A percentile compares a stretch with the other conserved stretches of the same genome.
Evolutionary conservation across 2,113 vertebrate species (phyloP).

Genomic region (Prolemur simus): DNA sequence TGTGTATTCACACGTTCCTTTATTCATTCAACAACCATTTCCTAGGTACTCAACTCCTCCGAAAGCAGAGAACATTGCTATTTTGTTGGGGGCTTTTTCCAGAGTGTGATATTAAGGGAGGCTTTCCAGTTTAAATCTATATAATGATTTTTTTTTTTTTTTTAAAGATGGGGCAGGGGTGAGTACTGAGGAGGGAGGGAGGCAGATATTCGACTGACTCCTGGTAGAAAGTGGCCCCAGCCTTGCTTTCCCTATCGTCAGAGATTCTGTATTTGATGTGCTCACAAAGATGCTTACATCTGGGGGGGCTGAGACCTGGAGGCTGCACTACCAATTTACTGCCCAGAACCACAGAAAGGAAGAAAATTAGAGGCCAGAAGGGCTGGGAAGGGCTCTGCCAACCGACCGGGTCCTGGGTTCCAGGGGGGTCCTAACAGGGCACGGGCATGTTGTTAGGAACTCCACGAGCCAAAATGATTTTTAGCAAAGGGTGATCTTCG

Average conservation of each 20-base stretch:
- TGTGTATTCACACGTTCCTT: background rate
- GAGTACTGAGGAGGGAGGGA: background rate
- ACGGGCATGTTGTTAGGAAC: slow-evolving; percentile 67
- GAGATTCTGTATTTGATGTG: slow-evolving; percentile 38
- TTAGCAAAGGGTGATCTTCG: slow-evolving; percentile 68
- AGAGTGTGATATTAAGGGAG: slow-evolving; percentile 56
- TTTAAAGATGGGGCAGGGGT: background rate
- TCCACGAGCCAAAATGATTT: slow-evolving; percentile 71
- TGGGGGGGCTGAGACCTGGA: slow-evolving; percentile 71
- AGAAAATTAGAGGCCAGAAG: slow-evolving; percentile 64
- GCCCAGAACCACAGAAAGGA: slow-evolving; percentile 36
- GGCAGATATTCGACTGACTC: background rate
- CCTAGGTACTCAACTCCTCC: background rate
- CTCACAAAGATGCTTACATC: slow-evolving; percentile 65
- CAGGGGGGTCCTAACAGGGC: slow-evolving; percentile 63
- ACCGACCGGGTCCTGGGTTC: background rate
- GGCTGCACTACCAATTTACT: slow-evolving; percentile 72
- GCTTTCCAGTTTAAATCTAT: slow-evolving; percentile 69
- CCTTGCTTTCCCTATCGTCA: slow-evolving; percentile 54
- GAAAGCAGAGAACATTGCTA: slow-evolving; percentile 67
- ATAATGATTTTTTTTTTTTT: background rate
- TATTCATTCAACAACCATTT: background rate
- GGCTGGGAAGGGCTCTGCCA: slow-evolving; percentile 52
- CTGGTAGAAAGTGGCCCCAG: slow-evolving; percentile 52
- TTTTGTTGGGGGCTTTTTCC: slow-evolving; percentile 62